Evolutionary conservation across 2,113 vertebrate species (phyloP), one percentile per base, ranked within the genome.

Genomic region (Ptilonorhynchus violaceus): DNA sequence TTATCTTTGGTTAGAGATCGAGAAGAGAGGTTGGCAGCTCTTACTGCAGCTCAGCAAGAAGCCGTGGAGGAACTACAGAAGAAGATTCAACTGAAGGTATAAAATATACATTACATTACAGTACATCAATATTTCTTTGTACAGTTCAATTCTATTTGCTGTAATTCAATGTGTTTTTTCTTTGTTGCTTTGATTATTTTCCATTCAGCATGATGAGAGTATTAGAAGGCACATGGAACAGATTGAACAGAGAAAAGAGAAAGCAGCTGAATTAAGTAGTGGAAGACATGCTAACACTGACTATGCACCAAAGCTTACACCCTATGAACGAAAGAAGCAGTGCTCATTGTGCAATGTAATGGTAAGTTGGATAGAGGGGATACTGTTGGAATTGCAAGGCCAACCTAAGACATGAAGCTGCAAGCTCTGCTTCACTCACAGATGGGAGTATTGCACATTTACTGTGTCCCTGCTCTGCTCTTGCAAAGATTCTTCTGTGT

Each of bases 11-110:
- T 87, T 89, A 99, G 99, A 96, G 99, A 99, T 79, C 98, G 99
- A 81, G 99, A 99, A 72, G 99, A 99, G 89, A 98, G 99, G 13
- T 92, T 99, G 94, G 99, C 99, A 64, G 99, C 99, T 33, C 99
- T 99, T 47, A 99, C 99, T 14, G 99, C 99, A 74, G 99, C 99
- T 91, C 99, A 99, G 41, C 99, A 99, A 91, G 99, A 99, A 93
- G 99, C 99, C 67, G 98, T 99, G 99, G 99, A 99, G 93, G 99
- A 99, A 91, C 98, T 99, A 19, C 99, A 99, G 98, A 99, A 99
- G 91, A 99, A 99, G 97, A 99, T 99, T 82, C 99, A 99, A 87
- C 98, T 99, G 97, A 99, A 99, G 98, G 99, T 99, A 96, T 64
- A 35, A 72, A 41, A 25, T 14, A 31, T 60, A 15, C 37, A 63